Conservation (phyloP, 2,113 vertebrate genomes). For the Nettapus auritus region DNA sequence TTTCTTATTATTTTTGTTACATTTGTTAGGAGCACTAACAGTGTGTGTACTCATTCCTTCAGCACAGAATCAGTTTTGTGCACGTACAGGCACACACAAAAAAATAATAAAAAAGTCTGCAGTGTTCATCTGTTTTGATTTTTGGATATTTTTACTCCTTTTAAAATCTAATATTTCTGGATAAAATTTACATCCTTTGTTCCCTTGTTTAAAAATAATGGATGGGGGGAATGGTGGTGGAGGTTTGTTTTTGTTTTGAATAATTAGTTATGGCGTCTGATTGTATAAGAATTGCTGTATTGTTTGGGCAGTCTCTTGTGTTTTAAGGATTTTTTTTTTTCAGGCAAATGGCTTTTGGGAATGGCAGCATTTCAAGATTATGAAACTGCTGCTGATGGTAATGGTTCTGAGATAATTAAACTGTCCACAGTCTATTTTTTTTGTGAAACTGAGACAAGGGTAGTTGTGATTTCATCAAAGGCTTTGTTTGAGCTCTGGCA, state of each 20-base stretch:
- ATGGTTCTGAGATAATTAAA: slow-evolving; percentile 63
- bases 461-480: slow-evolving; percentile 69
- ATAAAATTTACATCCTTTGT: slow-evolving; percentile 62
- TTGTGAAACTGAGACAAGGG: slow-evolving; percentile 51
- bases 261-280: slow-evolving; percentile 60
- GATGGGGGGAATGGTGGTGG: not conserved
- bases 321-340: not conserved
- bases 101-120: not conserved
- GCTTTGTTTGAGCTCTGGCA: slow-evolving; percentile 71
- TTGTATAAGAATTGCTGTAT: slow-evolving; percentile 67
- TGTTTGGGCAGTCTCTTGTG: slow-evolving; percentile 47
- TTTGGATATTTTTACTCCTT: slow-evolving; percentile 60
- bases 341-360: slow-evolving; percentile 46
- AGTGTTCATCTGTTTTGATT: slow-evolving; percentile 27
- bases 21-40: not conserved
- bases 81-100: not conserved
- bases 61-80: slow-evolving; percentile 12
- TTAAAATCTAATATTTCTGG: slow-evolving; percentile 59
- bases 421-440: slow-evolving; percentile 55
- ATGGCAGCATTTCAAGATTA: slow-evolving; percentile 50
- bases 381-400: slow-evolving; percentile 39
- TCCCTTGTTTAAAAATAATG: slow-evolving; percentile 46
- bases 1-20: slow-evolving; percentile 52
- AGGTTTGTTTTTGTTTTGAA: slow-evolving; percentile 45
- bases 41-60: slow-evolving; percentile 16